Percentiles rank a stretch among this genome's conserved stretches.
Evolutionary conservation across 2,797 vertebrate genomes (phyloP).

Genomic region (Acipenser ruthenus): DNA sequence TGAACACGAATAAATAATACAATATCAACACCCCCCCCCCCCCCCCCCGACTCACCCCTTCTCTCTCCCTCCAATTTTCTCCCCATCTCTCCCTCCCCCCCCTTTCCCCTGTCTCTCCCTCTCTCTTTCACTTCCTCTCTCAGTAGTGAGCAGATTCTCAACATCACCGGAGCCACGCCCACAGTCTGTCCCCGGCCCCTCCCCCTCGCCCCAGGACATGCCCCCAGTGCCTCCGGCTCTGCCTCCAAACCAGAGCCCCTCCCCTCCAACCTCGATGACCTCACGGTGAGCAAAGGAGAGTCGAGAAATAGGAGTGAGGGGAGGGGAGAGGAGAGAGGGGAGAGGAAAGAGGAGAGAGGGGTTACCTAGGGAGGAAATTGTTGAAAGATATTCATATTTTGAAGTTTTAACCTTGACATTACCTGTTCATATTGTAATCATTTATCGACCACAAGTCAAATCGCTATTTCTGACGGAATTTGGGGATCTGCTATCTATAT

Average conservation of each 20-base stretch:
- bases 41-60: no score
- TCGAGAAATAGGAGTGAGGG: not conserved
- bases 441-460: no score
- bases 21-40: no score
- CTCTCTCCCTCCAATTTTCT: not conserved
- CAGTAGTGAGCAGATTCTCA: conserved; percentile 52
- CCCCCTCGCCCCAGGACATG: conserved; percentile 41
- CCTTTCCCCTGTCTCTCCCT: not conserved
- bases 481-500: no score
- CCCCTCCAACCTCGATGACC: conserved; percentile 65
- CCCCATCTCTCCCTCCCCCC: not conserved
- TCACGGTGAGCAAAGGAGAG: conserved; percentile 55
- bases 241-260: conserved; percentile 59
- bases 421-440: no score
- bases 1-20: no score
- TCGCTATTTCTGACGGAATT: no score
- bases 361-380: no score
- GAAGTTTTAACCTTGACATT: no score
- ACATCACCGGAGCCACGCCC: conserved; percentile 53
- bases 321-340: no score
- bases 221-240: conserved; percentile 37
- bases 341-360: no score
- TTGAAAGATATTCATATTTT: no score
- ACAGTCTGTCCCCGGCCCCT: conserved; percentile 45
- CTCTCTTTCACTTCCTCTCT: conserved; percentile 17